Base-by-base conservation (phyloP, 2,888 invertebrate species). In the Stenodema calcarata region DNA sequence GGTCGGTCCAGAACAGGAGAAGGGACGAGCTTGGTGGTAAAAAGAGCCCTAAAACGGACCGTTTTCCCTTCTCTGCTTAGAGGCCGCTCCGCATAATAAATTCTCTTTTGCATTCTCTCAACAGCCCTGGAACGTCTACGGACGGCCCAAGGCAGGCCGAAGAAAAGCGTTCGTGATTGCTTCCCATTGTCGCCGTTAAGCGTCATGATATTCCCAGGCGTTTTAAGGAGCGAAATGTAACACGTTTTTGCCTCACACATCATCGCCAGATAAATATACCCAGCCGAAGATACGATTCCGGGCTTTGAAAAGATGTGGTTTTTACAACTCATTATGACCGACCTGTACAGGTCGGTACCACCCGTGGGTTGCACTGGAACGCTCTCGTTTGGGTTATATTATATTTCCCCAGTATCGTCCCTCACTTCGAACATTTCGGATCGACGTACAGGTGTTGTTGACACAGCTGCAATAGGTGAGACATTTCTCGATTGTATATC, bases 71-170 rank as follows among this genome's bases (percentile, higher is more conserved):
- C 73, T 16, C 73, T 18, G 12, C 73, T 16, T 35, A 73, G 73
- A 18, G 73, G 35, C 18, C 35, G 73, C 30, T 18, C 35, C 30
- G 73, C 73, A 73, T 73, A 73, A 73, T 73, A 73, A 73, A 73
- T 73, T 73, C 73, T 35, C 73, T 73, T 73, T 73, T 35, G 73
- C 73, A 73, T 73, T 73, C 73, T 73, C 73, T 73, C 35, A 73
- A 73, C 73, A 16, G 73, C 62, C 35, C 62, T 62, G 62, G 54
- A 54, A 16, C n/a, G 54, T 11, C 42, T 42, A 16, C 16, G 16
- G 62, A 11, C 69, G 69, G 69, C 18, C 35, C 35, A 73, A 30
- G 73, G 73, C n/a, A 73, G 73, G 73, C 73, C n/a, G 35, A 73
- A 73, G 41, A 41, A 73, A 73, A 9, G 73, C 73, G 30, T 35